Evolutionary conservation across 2,888 invertebrate genomes (phyloP).

Genomic region (Villa cingulata): DNA sequence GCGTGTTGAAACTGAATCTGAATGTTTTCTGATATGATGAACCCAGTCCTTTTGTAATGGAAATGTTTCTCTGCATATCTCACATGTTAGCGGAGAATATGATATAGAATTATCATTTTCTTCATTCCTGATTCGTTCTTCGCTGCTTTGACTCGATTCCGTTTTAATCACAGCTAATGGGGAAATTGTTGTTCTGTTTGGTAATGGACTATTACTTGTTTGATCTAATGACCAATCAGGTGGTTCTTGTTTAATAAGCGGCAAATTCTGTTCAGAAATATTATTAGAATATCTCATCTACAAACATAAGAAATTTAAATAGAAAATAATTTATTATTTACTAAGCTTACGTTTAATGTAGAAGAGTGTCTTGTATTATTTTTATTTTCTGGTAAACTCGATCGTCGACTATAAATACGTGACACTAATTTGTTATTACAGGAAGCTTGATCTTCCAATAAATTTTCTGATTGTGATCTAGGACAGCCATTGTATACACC

Average conservation of each 20-base stretch:
- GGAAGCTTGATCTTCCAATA: neutral
- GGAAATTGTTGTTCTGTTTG: neutral
- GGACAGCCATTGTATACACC: neutral
- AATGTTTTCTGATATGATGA: slow-evolving; percentile 65
- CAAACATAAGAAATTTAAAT: neutral
- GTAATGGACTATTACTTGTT: neutral
- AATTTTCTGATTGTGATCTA: neutral
- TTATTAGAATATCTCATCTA: slow-evolving; percentile 6
- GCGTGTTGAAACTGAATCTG: slow-evolving; percentile 31
- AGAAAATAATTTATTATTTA: neutral
- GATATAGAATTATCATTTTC: slow-evolving; percentile 37
- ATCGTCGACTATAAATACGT: neutral
- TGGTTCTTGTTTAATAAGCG: slow-evolving; percentile 46
- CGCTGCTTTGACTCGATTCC: slow-evolving; percentile 2
- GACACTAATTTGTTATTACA: neutral
- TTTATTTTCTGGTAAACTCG: slow-evolving; percentile 1
- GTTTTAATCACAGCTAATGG: slow-evolving; percentile 9
- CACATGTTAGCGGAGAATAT: slow-evolving; percentile 67
- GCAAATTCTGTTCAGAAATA: slow-evolving; percentile 14
- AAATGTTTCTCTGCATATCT: slow-evolving; percentile 72
- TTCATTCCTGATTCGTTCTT: slow-evolving; percentile 8
- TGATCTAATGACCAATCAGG: slow-evolving; percentile 45
- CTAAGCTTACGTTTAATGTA: neutral
- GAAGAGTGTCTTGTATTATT: neutral
- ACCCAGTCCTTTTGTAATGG: slow-evolving; percentile 72